Percentiles rank a stretch among this genome's conserved stretches.
Evolutionary conservation across 2,797 vertebrate species (phyloP).

Genomic region (Poeciliopsis presidionis): DNA sequence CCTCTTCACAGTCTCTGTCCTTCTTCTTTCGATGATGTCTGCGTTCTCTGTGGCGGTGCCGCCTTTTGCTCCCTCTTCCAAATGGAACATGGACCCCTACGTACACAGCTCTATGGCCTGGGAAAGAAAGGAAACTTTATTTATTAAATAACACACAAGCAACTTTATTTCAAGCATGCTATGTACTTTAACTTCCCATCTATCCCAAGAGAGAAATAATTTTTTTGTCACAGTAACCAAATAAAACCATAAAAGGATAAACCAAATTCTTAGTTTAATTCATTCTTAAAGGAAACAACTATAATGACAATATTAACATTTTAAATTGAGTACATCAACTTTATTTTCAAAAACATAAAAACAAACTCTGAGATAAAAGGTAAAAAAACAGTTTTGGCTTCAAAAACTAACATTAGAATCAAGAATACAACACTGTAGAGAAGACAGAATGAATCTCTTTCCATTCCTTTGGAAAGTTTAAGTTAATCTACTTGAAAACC

Average conservation of each 20-base stretch:
- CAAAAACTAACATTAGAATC: not conserved
- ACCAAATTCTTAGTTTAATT: not conserved
- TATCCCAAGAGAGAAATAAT: not conserved
- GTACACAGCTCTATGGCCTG: conserved; percentile 96
- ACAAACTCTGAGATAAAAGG: conserved; percentile 4
- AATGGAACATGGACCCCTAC: conserved; percentile 95
- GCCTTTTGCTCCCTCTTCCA: conserved; percentile 87
- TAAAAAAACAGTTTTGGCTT: not conserved
- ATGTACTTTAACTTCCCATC: not conserved
- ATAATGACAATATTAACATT: not conserved
- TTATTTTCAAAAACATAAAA: not conserved
- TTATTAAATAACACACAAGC: not conserved
- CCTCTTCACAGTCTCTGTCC: conserved; percentile 87
- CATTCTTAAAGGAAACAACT: not conserved
- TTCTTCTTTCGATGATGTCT: conserved; percentile 88
- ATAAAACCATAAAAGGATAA: not conserved
- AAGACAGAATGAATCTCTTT: conserved; percentile 18
- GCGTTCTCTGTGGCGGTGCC: conserved; percentile 92
- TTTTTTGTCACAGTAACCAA: not conserved
- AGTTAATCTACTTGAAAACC: conserved; percentile 40
- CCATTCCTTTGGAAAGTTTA: conserved; percentile 18
- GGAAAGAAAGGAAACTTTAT: conserved; percentile 8
- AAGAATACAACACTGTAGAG: conserved; percentile 5
- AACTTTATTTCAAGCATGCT: not conserved
- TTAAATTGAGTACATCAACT: not conserved